Base-by-base conservation (phyloP, 2,797 vertebrate genomes). In the Benthosema pterotum region DNA sequence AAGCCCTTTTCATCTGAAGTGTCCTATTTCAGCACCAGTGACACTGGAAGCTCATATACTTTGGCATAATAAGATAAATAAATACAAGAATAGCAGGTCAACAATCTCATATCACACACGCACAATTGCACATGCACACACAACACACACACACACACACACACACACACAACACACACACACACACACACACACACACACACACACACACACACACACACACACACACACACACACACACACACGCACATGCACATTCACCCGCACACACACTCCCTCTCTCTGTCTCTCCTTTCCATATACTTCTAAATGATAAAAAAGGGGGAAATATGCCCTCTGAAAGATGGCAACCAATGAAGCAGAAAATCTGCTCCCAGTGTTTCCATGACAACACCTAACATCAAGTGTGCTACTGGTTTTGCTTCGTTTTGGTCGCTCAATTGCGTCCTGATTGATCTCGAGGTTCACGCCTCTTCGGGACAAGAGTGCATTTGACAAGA, bases 301-400 rank as follows among this genome's bases (percentile, higher is more conserved):
- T 54, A 69, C 73, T 67, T 51, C 43, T 57, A 80, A 80, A 79
- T 74, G 42, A 77, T 82, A 52, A 18, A 0, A 13, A 67, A 38
- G 32, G 32, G 32, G 32, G 32, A 38, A 38, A 83, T 78, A 67
- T 19, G 71, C 72, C 82, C 60, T 53, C 25, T 58, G 72, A 76
- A 54, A 73, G 56, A 74, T 60, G 50, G 65, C 43, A 68, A 14
- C 51, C 75, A 78, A 77, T 71, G 78, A 80, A 84, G 80, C 71
- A 72, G 80, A 83, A 84, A 83, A 87, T 85, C 76, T 78, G 67
- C 67, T 70, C 60, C 65, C 58, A 0, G 52, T 60, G 80, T 87
- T 88, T 84, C 85, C 84, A 88, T 87, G 85, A 74, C 85, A 78
- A 89, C 88, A 58, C 56, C 78, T 79, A 87, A 86, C 82, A 85